Conservation (phyloP, 2,113 vertebrate species). For the Pyxicephalus adspersus region DNA sequence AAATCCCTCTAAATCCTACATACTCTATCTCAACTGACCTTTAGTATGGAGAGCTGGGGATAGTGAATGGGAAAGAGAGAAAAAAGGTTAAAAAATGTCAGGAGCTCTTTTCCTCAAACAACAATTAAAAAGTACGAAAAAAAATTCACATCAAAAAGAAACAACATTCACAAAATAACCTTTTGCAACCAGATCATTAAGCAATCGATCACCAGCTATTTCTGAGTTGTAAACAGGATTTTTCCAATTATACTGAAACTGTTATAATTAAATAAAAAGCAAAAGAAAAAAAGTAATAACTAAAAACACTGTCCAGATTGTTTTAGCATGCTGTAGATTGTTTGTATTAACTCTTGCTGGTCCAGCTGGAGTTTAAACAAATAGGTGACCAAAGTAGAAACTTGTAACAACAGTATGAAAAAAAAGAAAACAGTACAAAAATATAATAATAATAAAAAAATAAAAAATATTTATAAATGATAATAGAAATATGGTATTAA, state of each 20-base stretch:
- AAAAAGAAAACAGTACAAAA: neutral
- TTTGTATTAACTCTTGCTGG: neutral
- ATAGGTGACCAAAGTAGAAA: no score
- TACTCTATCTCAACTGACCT: constrained; percentile 73
- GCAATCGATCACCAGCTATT: constrained; percentile 30
- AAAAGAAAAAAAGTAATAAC: neutral
- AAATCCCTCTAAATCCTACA: constrained; percentile 68
- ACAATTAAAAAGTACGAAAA: constrained; percentile 44
- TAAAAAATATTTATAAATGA: neutral
- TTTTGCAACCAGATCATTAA: constrained; percentile 21
- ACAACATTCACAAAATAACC: constrained; percentile 57
- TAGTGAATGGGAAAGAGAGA: constrained; percentile 35
- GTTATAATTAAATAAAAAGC: neutral
- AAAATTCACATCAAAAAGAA: constrained; percentile 71
- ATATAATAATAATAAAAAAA: neutral
- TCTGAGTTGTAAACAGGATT: constrained; percentile 56
- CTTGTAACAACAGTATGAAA: neutral
- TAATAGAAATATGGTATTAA: no score
- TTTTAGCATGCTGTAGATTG: neutral
- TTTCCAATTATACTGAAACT: constrained; percentile 41
- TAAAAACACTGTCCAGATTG: neutral
- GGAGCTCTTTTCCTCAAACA: constrained; percentile 61
- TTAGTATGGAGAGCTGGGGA: constrained; percentile 60
- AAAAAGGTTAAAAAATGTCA: constrained; percentile 59
- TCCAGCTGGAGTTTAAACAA: no score